Conservation (phyloP, 2,888 invertebrate species). For the Tuberolachnus salignus region DNA sequence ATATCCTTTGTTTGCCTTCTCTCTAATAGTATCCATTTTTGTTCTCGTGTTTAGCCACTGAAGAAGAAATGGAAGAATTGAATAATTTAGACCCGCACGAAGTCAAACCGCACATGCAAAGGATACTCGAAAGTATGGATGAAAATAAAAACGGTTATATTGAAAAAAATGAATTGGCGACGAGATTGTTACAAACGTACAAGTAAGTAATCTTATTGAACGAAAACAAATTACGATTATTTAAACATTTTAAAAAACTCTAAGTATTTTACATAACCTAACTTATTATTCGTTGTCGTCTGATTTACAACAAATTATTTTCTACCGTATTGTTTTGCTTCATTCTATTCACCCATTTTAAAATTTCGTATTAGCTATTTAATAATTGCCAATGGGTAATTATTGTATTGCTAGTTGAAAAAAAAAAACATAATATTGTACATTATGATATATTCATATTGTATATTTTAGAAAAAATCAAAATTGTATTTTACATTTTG, state of each 20-base stretch:
- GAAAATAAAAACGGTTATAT: constrained; percentile 78
- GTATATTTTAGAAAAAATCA: no score
- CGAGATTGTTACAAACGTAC: constrained; percentile 93
- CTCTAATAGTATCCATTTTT: background rate
- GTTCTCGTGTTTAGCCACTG: background rate
- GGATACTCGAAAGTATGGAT: constrained; percentile 87
- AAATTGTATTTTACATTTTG: no score
- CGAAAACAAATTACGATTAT: background rate
- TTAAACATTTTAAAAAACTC: background rate
- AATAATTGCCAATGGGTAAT: no score
- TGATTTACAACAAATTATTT: no score
- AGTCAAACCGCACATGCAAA: constrained; percentile 75
- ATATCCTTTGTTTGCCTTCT: background rate
- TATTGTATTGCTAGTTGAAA: no score
- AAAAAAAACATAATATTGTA: no score
- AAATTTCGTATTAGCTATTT: no score
- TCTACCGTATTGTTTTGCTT: no score
- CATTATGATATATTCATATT: no score
- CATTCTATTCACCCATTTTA: no score
- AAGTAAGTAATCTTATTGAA: constrained; percentile 65
- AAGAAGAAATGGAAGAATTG: background rate
- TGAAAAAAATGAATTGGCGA: constrained; percentile 80
- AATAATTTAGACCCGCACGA: constrained; percentile 75
- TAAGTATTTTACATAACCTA: background rate
- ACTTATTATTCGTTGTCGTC: no score